A percentile compares a stretch with the other conserved stretches of the same genome.
phyloP scores from a whole-genome alignment of 1,140 invertebrate species.

The Neuroterus valhalla region DNA sequence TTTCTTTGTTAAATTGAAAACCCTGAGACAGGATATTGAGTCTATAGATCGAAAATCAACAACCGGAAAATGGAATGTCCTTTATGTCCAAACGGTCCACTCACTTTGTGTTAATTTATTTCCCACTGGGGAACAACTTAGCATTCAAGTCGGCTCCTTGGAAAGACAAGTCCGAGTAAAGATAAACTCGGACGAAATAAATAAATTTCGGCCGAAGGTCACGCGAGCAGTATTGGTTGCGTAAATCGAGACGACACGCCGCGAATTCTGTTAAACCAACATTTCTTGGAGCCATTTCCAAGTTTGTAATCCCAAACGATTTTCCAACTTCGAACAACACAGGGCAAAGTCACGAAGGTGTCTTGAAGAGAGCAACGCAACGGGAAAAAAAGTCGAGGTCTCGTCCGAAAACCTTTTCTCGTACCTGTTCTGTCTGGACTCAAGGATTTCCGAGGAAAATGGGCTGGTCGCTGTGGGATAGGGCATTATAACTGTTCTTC shows the following conservation, averaged over 20 bases:
- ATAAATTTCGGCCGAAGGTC: constrained; percentile 18
- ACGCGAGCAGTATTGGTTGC: neutral
- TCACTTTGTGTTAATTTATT: constrained; percentile 17
- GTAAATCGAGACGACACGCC: constrained; percentile 21
- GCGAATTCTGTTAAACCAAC: neutral
- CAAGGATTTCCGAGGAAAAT: constrained; percentile 28
- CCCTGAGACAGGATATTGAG: neutral
- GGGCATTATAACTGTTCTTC: constrained; percentile 2
- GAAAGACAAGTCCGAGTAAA: constrained; percentile 17
- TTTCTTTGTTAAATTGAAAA: no score
- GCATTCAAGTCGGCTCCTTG: constrained; percentile 3
- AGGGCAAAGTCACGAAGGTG: neutral
- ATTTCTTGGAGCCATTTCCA: neutral
- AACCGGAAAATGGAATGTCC: constrained; percentile 6
- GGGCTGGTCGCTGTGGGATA: neutral
- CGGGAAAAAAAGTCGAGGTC: constrained; percentile 19
- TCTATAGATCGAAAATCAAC: constrained; percentile 16
- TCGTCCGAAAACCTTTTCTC: constrained; percentile 3
- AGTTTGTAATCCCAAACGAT: neutral
- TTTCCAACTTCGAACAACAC: neutral
- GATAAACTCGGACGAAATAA: constrained; percentile 18
- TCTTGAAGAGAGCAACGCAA: neutral
- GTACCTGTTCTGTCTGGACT: neutral
- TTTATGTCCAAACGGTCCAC: constrained; percentile 7
- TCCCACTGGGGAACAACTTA: constrained; percentile 15